Base-by-base conservation (phyloP, 1,140 invertebrate species). In the Drosophila varians region DNA sequence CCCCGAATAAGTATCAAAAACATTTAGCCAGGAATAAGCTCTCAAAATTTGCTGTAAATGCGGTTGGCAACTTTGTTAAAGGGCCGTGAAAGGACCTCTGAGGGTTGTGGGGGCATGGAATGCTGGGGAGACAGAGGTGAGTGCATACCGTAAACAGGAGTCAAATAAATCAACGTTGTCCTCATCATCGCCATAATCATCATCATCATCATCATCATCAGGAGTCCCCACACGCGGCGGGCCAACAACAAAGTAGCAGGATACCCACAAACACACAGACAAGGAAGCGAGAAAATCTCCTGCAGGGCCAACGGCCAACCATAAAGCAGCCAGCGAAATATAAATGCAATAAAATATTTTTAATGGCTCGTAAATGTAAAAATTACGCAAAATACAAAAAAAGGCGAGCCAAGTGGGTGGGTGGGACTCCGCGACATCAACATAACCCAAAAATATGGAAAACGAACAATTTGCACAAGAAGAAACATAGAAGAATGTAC, bases 281-380 rank as follows among this genome's bases (percentile, higher is more conserved):
- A 49, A 45, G 65, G 43, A 58, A 74, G 74, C 54, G 60, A 56
- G 54, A 77, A 71, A 74, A 79, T 79, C 76, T 79, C 76, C 76
- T 74, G 71, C 76, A 69, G 76, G 70, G 58, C 64, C 28, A 55
- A 61, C 70, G 70, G 58, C 64, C 28, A 55, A 61, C 70, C 64
- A 79, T 79, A 79, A 79, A 79, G 76, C 70, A 79, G 75, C 76
- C 76, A 79, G 69, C 62, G 64, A 79, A 79, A 79, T 79, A 79
- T 79, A 79, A 79, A 79, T 79, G 76, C 76, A 79, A 79, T 79
- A 79, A 79, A 79, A 79, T 79, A 79, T 79, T 79, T 79, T 79
- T 79, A 79, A 79, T 79, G 76, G 76, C 76, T 79, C 76, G 76
- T 79, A 79, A 79, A 79, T 79, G 76, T 79, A 74, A 79, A 79